These are phyloP conservation scores for Drosophila ercepeae DNA, from an alignment of 1,140 invertebrate species.

Conservation along the genomic window DNA sequence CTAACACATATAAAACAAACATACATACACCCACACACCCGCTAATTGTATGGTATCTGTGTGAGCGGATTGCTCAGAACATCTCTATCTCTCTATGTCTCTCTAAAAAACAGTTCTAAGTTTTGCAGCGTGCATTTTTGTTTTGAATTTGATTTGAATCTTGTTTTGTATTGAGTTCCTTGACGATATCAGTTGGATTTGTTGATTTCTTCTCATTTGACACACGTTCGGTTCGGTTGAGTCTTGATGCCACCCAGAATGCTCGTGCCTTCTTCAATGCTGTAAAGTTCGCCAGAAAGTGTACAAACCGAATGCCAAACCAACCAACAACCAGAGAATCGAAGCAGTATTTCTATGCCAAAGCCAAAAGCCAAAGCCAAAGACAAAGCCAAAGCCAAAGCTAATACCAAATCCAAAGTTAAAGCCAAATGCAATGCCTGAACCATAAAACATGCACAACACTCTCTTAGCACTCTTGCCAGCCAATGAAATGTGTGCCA, in stretches of 20 bases:
- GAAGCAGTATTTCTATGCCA: constrained; percentile 49
- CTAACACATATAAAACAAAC: constrained; percentile 30
- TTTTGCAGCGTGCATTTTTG: constrained; percentile 65
- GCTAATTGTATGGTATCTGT: constrained; percentile 70
- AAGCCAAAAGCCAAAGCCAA: constrained; percentile 40
- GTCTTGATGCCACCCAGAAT: constrained; percentile 50
- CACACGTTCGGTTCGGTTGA: constrained; percentile 60
- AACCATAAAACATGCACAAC: constrained; percentile 46
- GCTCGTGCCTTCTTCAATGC: constrained; percentile 51
- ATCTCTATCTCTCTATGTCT: constrained; percentile 32
- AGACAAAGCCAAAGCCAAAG: constrained; percentile 23
- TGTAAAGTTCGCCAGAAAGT: constrained; percentile 54
- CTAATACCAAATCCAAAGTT: constrained; percentile 28
- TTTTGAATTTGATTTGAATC: constrained; percentile 51
- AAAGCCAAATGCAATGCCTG: constrained; percentile 47
- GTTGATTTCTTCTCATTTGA: constrained; percentile 58
- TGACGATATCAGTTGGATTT: constrained; percentile 48
- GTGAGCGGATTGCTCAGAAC: constrained; percentile 47
- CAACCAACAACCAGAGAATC: constrained; percentile 14
- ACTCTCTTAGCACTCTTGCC: constrained; percentile 27
- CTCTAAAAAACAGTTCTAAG: constrained; percentile 46
- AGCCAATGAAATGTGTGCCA: constrained; percentile 45
- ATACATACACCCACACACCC: constrained; percentile 34
- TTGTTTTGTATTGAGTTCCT: constrained; percentile 33
- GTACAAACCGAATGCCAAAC: constrained; percentile 40